Conservation (phyloP, 1,140 invertebrate species). For the Monochamus saltuarius region DNA sequence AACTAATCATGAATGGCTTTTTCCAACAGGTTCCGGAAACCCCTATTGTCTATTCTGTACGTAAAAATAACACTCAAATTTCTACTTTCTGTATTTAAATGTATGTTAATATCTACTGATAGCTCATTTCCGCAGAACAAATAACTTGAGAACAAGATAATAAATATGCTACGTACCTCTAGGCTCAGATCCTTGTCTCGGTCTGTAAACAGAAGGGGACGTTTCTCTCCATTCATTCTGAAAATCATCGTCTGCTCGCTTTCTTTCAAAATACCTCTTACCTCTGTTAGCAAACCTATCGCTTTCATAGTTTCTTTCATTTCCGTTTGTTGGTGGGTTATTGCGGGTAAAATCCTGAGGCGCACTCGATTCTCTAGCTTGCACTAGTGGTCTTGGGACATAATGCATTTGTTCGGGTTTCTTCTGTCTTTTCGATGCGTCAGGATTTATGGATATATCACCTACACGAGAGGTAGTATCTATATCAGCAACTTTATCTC, state of each 20-base stretch:
- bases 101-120: too few relatives aligned
- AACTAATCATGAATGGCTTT: too few relatives aligned
- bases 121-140: too few relatives aligned
- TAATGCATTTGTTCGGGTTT: slow-evolving; percentile 61
- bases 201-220: background rate
- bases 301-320: slow-evolving; percentile 35
- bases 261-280: slow-evolving; percentile 38
- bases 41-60: too few relatives aligned
- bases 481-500: slow-evolving; percentile 20
- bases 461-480: slow-evolving; percentile 22
- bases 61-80: too few relatives aligned
- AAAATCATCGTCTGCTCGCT: slow-evolving; percentile 5
- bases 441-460: slow-evolving; percentile 33
- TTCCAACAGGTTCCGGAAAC: too few relatives aligned
- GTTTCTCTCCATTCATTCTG: slow-evolving; percentile 13
- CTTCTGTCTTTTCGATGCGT: slow-evolving; percentile 51
- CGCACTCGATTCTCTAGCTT: slow-evolving; percentile 54
- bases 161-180: background rate
- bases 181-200: background rate
- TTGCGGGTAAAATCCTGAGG: slow-evolving; percentile 34
- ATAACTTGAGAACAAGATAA: too few relatives aligned
- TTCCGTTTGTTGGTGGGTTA: slow-evolving; percentile 14
- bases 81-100: too few relatives aligned
- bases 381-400: slow-evolving; percentile 57
- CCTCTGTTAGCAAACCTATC: slow-evolving; percentile 40